Percentiles rank a stretch among this genome's conserved stretches.
phyloP scores from a whole-genome alignment of 2,797 vertebrate genomes.

The Lates japonicus region DNA sequence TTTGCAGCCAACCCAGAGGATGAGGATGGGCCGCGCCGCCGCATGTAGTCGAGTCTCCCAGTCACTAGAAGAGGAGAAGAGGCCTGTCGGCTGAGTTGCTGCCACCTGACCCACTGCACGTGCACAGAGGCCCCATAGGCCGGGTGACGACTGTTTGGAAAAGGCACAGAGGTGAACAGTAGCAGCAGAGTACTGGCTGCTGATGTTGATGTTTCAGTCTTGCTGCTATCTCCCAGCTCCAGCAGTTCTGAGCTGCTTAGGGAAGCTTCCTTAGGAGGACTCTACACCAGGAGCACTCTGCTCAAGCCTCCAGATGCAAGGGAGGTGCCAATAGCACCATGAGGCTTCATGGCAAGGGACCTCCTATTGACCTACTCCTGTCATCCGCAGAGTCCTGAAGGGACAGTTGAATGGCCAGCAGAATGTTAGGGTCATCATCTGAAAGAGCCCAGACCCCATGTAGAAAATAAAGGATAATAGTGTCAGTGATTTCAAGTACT shows the following conservation, averaged over 20 bases:
- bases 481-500: slow-evolving; percentile 8
- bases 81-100: slow-evolving; percentile 75
- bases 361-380: slow-evolving; percentile 87
- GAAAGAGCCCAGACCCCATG: slow-evolving; percentile 92
- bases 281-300: slow-evolving; percentile 86
- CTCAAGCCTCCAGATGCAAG: slow-evolving; percentile 93
- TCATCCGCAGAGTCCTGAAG: slow-evolving; percentile 95
- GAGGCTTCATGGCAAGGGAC: slow-evolving; percentile 90
- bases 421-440: slow-evolving; percentile 99
- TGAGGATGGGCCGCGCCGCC: slow-evolving; percentile 84
- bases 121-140: slow-evolving; percentile 81
- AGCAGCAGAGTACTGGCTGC: slow-evolving; percentile 70
- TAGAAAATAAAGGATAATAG: slow-evolving; percentile 25
- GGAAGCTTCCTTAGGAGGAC: slow-evolving; percentile 87
- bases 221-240: slow-evolving; percentile 92
- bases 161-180: slow-evolving; percentile 54
- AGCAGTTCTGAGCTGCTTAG: slow-evolving; percentile 96
- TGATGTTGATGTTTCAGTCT: slow-evolving; percentile 84
- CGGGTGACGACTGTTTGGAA: slow-evolving; percentile 84
- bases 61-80: slow-evolving; percentile 89
- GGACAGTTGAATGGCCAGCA: slow-evolving; percentile 97
- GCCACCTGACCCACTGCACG: slow-evolving; percentile 68
- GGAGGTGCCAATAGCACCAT: slow-evolving; percentile 95
- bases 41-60: slow-evolving; percentile 83
- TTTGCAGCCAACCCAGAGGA: slow-evolving; percentile 80